Conservation (phyloP, 1,140 invertebrate genomes). For the Ooceraea biroi region DNA sequence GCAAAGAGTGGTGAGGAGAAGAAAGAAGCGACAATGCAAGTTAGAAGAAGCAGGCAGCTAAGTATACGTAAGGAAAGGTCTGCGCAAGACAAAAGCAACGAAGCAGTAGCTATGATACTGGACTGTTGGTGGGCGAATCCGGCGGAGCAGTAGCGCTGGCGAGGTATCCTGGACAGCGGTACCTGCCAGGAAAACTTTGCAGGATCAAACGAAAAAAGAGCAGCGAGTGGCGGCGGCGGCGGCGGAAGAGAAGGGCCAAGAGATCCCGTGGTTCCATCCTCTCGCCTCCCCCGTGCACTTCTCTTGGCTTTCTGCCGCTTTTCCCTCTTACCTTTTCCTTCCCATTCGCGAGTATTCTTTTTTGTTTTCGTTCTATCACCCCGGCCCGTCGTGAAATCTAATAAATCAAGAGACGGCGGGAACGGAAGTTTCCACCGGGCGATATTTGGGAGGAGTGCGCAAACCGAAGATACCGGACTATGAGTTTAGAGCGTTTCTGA, state of each 20-base stretch:
- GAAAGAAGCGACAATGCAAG: conserved; percentile 48
- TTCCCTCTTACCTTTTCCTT: conserved; percentile 44
- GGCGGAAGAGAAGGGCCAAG: conserved; percentile 45
- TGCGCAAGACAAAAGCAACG: conserved; percentile 58
- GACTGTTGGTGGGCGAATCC: conserved; percentile 61
- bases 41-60: conserved; percentile 11
- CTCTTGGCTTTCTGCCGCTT: conserved; percentile 37
- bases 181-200: conserved; percentile 69
- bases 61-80: conserved; percentile 51
- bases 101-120: conserved; percentile 51
- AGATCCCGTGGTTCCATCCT: conserved; percentile 69
- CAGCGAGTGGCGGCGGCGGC: conserved; percentile 28
- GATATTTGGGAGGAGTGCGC: conserved; percentile 61
- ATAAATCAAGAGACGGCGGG: conserved; percentile 52
- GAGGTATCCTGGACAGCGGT: conserved; percentile 53
- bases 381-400: conserved; percentile 56
- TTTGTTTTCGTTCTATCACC: conserved; percentile 46
- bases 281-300: conserved; percentile 41
- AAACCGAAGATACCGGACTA: conserved; percentile 36
- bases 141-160: conserved; percentile 18
- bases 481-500: conserved; percentile 57
- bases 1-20: conserved; percentile 54
- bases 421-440: conserved; percentile 51
- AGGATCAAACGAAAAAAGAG: conserved; percentile 60
- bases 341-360: conserved; percentile 16